Base-by-base conservation (phyloP, 2,797 vertebrate species). In the Enteromius viviparus region DNA sequence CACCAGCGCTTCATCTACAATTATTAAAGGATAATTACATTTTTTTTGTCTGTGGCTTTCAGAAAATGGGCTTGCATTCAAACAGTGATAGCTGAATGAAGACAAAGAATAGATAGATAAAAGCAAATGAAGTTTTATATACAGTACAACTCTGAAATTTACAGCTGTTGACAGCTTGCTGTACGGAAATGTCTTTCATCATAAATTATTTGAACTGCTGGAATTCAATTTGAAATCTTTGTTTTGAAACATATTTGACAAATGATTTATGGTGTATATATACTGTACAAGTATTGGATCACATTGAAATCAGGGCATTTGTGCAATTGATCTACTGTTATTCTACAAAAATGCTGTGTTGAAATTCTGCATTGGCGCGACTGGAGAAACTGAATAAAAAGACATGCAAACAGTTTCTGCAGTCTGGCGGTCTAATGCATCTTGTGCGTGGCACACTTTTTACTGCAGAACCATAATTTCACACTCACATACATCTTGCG, bases 391-490 rank as follows among this genome's bases (percentile, higher is more conserved):
- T 23, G 42, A 21, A 23, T 62, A 45, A 72, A 70, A 71, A 40
- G 37, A 93, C 88, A 90, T 87, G 85, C 82, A 64, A 32, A 74
- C 42, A 64, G 87, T 87, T 70, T 34, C 92, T 93, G 92, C 93
- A 92, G 91, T 93, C 88, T 88, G 84, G 89, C 86, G 80, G 86
- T 88, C 88, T 87, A 90, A 70, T 70, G 78, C 29, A 64, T 70
- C 68, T 72, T 29, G 78, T 84, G 82, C 69, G 51, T 85, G 78
- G 65, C 76, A 40, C 82, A 84, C 76, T 72, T 65, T 74, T 81
- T 83, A 83, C 64, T 79, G 84, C 80, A 82, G 45, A 77, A 85
- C 83, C 80, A 64, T 75, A 26, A 51, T 51, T 32, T 37, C 68
- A 68, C 32, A 80, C 37, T 40, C 19, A 23, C 21, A 19, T n/a